Conservation (phyloP, 53 echinoderm and acorn worm genomes). For the Echinometra lucunter region DNA sequence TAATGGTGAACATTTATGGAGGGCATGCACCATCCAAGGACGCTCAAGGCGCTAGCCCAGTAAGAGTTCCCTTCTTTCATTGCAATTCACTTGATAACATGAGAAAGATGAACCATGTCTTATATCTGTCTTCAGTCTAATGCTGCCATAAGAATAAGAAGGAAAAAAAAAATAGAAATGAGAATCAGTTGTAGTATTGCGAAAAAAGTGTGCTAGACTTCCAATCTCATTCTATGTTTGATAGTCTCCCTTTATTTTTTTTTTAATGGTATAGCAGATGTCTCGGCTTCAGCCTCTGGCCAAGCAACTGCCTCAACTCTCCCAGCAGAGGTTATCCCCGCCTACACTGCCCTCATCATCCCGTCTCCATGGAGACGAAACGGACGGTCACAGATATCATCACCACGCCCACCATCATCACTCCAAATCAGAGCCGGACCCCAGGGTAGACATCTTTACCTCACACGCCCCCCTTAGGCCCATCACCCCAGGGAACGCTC, state of each 20-base stretch:
- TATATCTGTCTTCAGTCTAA: too few species aligned
- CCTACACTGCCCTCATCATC: slow-evolving; percentile 4
- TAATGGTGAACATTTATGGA: too few species aligned
- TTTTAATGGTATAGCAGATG: background rate
- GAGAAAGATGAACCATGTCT: too few species aligned
- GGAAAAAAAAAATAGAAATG: too few species aligned
- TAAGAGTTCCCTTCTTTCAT: too few species aligned
- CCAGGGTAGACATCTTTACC: slow-evolving; percentile 52
- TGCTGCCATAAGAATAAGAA: too few species aligned
- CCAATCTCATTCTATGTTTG: background rate
- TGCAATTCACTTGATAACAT: too few species aligned
- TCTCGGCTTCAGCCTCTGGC: slow-evolving; percentile 63
- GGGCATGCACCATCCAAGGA: too few species aligned
- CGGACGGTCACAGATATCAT: slow-evolving; percentile 7
- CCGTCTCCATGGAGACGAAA: slow-evolving; percentile 59
- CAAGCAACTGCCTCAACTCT: slow-evolving; percentile 64
- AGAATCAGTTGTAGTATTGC: background rate
- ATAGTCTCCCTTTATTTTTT: background rate
- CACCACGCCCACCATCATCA: slow-evolving; percentile 59
- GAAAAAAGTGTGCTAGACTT: background rate
- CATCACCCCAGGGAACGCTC: slow-evolving; percentile 61
- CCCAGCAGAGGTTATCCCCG: slow-evolving; percentile 52
- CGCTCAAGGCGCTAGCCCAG: too few species aligned
- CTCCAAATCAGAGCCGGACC: slow-evolving; percentile 62
- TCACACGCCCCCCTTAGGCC: slow-evolving; percentile 64